Evolutionary conservation across 1,140 invertebrate species (phyloP).

Genomic region (Drosophila equinoxialis): DNA sequence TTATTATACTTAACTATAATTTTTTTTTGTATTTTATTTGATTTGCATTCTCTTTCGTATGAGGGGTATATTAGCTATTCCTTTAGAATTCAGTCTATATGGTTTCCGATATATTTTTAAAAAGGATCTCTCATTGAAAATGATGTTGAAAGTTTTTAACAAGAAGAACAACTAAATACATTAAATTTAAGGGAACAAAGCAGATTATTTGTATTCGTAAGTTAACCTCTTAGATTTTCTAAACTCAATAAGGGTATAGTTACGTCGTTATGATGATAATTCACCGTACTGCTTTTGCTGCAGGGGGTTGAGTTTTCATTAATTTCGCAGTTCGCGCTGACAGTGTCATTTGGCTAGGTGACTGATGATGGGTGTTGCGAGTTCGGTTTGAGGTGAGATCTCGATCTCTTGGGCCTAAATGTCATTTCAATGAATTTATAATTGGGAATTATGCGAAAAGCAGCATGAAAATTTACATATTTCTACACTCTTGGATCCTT

Average conservation of each 20-base stretch:
- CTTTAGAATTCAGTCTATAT: no score
- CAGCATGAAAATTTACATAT: constrained; percentile 62
- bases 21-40: constrained; percentile 27
- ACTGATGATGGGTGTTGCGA: constrained; percentile 65
- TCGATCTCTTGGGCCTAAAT: constrained; percentile 64
- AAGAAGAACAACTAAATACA: no score
- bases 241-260: background rate
- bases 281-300: constrained; percentile 10
- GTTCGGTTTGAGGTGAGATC: constrained; percentile 39
- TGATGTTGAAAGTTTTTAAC: no score
- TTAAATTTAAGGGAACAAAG: no score
- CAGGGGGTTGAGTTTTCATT: constrained; percentile 49
- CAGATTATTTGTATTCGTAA: no score
- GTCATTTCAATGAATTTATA: constrained; percentile 83
- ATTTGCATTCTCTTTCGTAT: background rate
- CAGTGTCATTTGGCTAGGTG: constrained; percentile 45
- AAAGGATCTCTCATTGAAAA: no score
- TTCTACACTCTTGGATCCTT: constrained; percentile 48
- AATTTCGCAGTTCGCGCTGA: constrained; percentile 58
- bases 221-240: no score
- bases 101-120: no score
- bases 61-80: no score
- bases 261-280: background rate
- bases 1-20: constrained; percentile 75
- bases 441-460: constrained; percentile 71